Evolutionary conservation across 2,888 invertebrate genomes (phyloP).

Genomic region (Toxonevra muliebris): DNA sequence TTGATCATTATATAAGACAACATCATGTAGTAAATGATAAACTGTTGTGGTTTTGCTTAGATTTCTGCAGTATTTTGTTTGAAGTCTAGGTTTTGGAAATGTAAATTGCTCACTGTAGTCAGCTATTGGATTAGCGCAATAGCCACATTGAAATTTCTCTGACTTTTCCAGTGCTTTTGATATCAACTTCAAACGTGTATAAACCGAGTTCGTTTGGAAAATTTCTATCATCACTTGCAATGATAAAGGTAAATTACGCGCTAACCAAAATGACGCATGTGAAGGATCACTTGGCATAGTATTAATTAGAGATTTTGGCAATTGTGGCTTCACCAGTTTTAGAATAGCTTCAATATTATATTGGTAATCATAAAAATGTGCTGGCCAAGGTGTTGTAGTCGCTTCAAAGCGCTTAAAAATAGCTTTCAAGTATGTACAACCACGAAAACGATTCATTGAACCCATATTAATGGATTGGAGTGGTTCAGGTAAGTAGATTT

Average conservation of each 20-base stretch:
- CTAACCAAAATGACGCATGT: slow-evolving; percentile 82
- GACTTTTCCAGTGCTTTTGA: slow-evolving; percentile 49
- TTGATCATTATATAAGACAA: too few species aligned
- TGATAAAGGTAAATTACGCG: slow-evolving; percentile 77
- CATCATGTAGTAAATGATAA: too few species aligned
- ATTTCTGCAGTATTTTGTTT: too few species aligned
- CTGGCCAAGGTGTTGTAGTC: slow-evolving; percentile 72
- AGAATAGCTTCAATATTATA: slow-evolving; percentile 68
- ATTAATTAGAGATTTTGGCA: slow-evolving; percentile 60
- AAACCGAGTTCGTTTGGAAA: slow-evolving; percentile 74
- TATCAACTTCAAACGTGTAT: slow-evolving; percentile 70
- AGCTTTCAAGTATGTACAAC: slow-evolving; percentile 58
- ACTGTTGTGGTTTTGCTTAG: too few species aligned
- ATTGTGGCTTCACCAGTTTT: slow-evolving; percentile 61
- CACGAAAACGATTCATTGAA: slow-evolving; percentile 65
- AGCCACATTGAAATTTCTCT: too few species aligned
- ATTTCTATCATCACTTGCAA: slow-evolving; percentile 72
- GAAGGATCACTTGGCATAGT: slow-evolving; percentile 74
- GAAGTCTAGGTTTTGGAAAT: too few species aligned
- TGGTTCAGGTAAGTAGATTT: slow-evolving; percentile 71
- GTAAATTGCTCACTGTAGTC: too few species aligned
- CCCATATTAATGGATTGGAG: slow-evolving; percentile 66
- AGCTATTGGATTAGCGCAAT: too few species aligned
- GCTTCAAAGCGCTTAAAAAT: slow-evolving; percentile 65
- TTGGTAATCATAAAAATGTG: slow-evolving; percentile 71